A percentile compares a stretch with the other conserved stretches of the same genome.
Conservation (phyloP, 2,797 vertebrate species). For the Onychomys leucogaster region DNA sequence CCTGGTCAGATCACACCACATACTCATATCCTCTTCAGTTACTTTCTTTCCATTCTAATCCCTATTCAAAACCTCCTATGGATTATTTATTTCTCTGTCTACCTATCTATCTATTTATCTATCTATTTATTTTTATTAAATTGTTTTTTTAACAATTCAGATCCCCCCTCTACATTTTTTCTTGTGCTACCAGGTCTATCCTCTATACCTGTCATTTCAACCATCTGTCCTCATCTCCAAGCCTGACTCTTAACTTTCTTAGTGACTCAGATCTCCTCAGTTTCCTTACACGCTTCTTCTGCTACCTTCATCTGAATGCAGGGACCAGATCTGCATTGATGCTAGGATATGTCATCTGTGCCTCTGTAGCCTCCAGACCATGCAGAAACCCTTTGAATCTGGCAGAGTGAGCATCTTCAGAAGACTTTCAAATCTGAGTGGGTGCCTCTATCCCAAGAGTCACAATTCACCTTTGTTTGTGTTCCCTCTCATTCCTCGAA, state of each 20-base stretch:
- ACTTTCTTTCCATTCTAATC: not conserved
- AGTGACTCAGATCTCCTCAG: not conserved
- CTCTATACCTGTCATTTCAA: not conserved
- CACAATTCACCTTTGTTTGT: not conserved
- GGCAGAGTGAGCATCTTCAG: not conserved
- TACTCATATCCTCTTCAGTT: not conserved
- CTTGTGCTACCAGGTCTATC: not conserved
- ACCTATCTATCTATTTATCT: not conserved
- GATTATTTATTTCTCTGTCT: not conserved
- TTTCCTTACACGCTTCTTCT: slow-evolving; percentile 2
- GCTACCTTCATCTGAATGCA: not conserved
- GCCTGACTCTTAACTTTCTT: not conserved
- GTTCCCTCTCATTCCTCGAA: not conserved
- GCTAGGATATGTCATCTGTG: not conserved
- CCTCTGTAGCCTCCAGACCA: not conserved
- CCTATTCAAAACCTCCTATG: not conserved
- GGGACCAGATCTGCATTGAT: not conserved
- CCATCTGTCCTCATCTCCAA: not conserved
- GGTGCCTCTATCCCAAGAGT: not conserved
- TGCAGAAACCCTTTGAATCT: not conserved
- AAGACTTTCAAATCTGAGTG: not conserved
- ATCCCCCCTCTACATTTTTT: not conserved
- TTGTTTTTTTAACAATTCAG: not conserved
- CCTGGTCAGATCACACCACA: not conserved
- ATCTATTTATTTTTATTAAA: not conserved